Base-by-base conservation (phyloP, 2,888 invertebrate genomes). In the Chloromyia formosa region DNA sequence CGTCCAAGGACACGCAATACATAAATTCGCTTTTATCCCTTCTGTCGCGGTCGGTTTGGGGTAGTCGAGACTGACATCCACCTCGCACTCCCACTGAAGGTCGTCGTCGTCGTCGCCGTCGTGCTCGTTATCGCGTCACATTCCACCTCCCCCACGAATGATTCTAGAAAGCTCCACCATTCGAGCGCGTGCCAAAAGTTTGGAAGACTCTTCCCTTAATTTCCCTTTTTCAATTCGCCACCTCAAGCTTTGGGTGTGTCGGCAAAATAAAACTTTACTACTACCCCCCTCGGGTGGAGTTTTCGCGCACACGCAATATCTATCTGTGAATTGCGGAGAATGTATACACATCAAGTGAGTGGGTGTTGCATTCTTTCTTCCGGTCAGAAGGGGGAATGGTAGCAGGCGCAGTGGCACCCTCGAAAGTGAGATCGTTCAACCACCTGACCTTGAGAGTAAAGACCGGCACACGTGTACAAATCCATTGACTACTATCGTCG, bases 361-460 rank as follows among this genome's bases (percentile, higher is more conserved):
- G 7, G 27, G 27, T 4, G 27, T 4, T 22, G 12, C 23, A 20
- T 7, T 45, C 16, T 49, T 49, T 49, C 49, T n/a, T 35, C 22
- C 45, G 12, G 49, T 1, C 66, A 35, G 23, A n/a, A 23, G 61
- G 27, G 27, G 27, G 27, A 35, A 35, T 35, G 58, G 7, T 20
- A 49, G 49, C 66, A 66, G 49, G 66, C 66, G 66, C 49, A 66
- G n/a, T 66, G 45, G 66, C 66, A 45, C 66, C 12, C 61, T 20
- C 58, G 22, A 56, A 72, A 35, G 54, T 7, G 54, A 69, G 45
- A 73, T 61, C 61, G 23, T 73, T 61, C 49, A 60, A 74, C 74
- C 42, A 68, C 64, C 71, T 75, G 76, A 76, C 76, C 76, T 76
- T 76, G 76, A 75, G 74, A 76, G 75, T 74, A 75, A 69, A 64